Conservation (phyloP, 2,797 vertebrate genomes). For the Acanthurus leucopareius region DNA sequence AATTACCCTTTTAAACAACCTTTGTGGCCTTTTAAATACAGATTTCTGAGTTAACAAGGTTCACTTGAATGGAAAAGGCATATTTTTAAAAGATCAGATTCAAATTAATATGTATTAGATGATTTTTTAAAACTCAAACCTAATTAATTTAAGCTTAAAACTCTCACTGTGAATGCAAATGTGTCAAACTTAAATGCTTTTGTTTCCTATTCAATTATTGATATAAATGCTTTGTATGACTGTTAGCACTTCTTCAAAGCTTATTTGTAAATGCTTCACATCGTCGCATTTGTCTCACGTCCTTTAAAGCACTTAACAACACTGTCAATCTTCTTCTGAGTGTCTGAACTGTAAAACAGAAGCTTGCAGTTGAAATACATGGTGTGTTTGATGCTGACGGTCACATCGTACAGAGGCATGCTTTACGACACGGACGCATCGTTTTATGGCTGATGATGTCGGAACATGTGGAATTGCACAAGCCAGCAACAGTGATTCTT, state of each 20-base stretch:
- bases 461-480: conserved; percentile 24
- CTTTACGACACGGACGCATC: conserved; percentile 44
- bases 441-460: conserved; percentile 22
- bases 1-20: too few species aligned
- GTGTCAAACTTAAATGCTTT: conserved; percentile 3
- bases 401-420: conserved; percentile 53
- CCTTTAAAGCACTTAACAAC: not conserved
- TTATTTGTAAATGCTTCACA: conserved; percentile 35
- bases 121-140: too few species aligned
- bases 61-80: too few species aligned
- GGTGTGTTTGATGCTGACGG: conserved; percentile 21
- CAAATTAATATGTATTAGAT: too few species aligned
- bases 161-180: not conserved
- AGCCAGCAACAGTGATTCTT: conserved; percentile 13
- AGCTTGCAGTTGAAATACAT: conserved; percentile 1
- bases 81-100: too few species aligned
- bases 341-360: not conserved
- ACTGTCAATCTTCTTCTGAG: conserved; percentile 13
- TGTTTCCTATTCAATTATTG: not conserved
- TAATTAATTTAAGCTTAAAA: not conserved
- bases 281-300: not conserved
- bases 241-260: conserved; percentile 14
- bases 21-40: too few species aligned
- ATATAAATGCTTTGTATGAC: conserved; percentile 42
- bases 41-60: too few species aligned